Base-by-base conservation (phyloP, 2,113 vertebrate species). In the Perccottus glenii region DNA sequence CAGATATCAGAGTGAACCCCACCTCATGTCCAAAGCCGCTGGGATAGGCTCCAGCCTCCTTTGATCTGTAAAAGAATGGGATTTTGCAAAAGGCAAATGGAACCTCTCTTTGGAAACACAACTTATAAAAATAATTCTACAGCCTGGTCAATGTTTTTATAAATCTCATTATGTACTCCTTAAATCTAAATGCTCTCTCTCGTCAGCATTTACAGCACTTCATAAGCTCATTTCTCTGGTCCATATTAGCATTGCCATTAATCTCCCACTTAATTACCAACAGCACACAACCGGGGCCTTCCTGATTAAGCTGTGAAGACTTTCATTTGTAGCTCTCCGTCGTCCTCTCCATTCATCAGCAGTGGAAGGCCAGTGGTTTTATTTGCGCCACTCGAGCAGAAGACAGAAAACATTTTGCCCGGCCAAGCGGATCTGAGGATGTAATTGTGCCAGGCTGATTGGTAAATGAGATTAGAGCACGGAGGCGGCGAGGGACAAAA, bases 381-480 rank as follows among this genome's bases (percentile, higher is more conserved):
- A 75, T 85, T 83, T 61, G 70, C 33, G n/a, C 61, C 79, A 67
- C 70, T 73, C 11, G 51, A 87, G 78, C 69, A 84, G 65, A 76
- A 86, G 82, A 84, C 66, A 75, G 67, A 74, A 73, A 74, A 48
- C 82, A 84, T 84, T 81, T 85, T 73, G 77, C 69, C 67, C 73
- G 73, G 68, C 36, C 48, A 73, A 73, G 82, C 82, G 86, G 69
- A 85, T 88, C 87, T 88, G 78, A 78, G 77, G 80, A 68, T 47
- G 80, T 84, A 78, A 81, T 77, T 51, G 85, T 66, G 51, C 64
- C 75, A n/a, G 73, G 1, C 70, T 86, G 84, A 88, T 70, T 86
- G 80, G 84, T 91, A 88, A 90, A 90, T 92, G 85, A 91, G 68
- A 87, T 87, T 71, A 77, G 72, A 71, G 85, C 8, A 47, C 60